These are phyloP conservation scores for Protaetia brevitarsis DNA, from an alignment of 1,140 invertebrate genomes.

Conservation along the genomic window DNA sequence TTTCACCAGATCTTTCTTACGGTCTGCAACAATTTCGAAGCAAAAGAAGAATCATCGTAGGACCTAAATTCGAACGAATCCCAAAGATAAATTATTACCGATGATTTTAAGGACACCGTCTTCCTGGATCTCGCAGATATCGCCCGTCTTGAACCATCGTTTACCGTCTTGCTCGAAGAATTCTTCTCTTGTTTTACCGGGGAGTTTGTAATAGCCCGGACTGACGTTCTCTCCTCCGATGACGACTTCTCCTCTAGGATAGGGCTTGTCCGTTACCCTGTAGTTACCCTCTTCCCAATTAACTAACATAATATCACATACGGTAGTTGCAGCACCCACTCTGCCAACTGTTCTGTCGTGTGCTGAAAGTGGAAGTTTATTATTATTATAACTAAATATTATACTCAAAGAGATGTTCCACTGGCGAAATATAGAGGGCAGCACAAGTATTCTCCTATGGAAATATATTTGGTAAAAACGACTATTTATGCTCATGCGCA, in stretches of 20 bases:
- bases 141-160: constrained; percentile 93
- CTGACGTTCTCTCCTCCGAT: constrained; percentile 91
- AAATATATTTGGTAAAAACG: no score
- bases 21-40: constrained; percentile 60
- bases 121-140: constrained; percentile 89
- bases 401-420: no score
- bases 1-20: constrained; percentile 98
- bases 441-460: no score
- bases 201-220: constrained; percentile 90
- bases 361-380: no score
- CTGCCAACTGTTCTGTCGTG: constrained; percentile 74
- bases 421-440: no score
- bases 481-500: no score
- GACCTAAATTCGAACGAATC: no score
- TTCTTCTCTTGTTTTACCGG: constrained; percentile 85
- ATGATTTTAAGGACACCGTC: constrained; percentile 97
- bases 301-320: constrained; percentile 81
- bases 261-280: constrained; percentile 81
- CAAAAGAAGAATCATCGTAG: no score
- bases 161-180: constrained; percentile 80
- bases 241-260: constrained; percentile 88
- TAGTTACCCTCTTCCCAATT: constrained; percentile 97
- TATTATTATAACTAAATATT: no score
- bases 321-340: constrained; percentile 85
- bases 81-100: no score